Conservation (phyloP, 2,797 vertebrate genomes). For the Erpetoichthys calabaricus region DNA sequence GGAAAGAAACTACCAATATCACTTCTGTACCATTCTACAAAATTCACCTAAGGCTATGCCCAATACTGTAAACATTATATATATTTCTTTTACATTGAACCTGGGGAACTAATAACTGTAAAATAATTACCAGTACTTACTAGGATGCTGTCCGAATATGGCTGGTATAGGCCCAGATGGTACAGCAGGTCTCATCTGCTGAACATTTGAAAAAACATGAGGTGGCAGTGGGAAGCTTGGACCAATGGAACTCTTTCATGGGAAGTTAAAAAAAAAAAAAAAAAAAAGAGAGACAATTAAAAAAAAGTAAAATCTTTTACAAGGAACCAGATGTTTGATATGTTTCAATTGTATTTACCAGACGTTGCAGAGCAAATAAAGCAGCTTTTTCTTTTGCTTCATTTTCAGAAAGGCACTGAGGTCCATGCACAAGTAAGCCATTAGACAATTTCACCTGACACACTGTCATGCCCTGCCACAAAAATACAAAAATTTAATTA, state of each 20-base stretch:
- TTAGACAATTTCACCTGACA: conserved; percentile 87
- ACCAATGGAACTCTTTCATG: conserved; percentile 64
- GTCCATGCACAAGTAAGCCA: conserved; percentile 77
- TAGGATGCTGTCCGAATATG: conserved; percentile 61
- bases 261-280: conserved; percentile 5
- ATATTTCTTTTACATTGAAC: no score
- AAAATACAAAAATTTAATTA: conserved; percentile 12
- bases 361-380: conserved; percentile 73
- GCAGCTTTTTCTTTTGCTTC: conserved; percentile 92
- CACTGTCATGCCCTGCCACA: conserved; percentile 61
- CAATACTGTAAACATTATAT: no score
- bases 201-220: conserved; percentile 62
- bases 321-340: neutral
- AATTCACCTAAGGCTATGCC: no score
- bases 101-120: no score
- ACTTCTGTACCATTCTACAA: no score
- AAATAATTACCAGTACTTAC: conserved; percentile 33
- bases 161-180: conserved; percentile 56
- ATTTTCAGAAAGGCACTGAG: conserved; percentile 77
- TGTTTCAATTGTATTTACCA: conserved; percentile 53
- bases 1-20: no score
- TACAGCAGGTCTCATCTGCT: conserved; percentile 50
- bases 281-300: neutral
- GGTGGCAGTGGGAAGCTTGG: conserved; percentile 65
- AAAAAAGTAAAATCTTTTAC: neutral